Base-by-base conservation (phyloP, 2,797 vertebrate species). In the Acropternis orthonyx region DNA sequence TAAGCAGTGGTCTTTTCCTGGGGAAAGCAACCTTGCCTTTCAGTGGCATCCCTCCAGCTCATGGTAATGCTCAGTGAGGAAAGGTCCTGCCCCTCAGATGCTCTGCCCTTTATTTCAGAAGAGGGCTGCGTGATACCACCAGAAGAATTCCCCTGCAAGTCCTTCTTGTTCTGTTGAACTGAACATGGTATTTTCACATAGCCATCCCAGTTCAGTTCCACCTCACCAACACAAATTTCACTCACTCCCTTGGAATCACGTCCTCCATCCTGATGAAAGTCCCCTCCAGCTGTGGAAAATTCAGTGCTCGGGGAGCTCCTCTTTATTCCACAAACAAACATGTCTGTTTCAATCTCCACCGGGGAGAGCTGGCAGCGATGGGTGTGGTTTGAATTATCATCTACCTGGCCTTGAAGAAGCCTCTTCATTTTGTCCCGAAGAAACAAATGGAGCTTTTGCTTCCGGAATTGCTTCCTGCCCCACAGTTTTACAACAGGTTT, bases 401-500 rank as follows among this genome's bases (percentile, higher is more conserved):
- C 98, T 58, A 97, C 96, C 27, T 98, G 95, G 27, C 96, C 97
- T 91, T 98, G 98, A 34, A 98, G 97, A 61, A 98, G 96, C 80
- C 98, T 98, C 95, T 98, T 98, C 96, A 98, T 98, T 94, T 98
- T 98, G 94, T 96, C 97, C 76, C 87, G 88, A 39, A 97, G 89
- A 68, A 95, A 97, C 62, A 97, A 95, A 51, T 96, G 95, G 63
- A 96, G 68, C 82, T 97, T 98, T 61, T 98, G 98, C 81, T 98
- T 98, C 89, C 97, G 97, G 62, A 94, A 96, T 55, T 95, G 97
- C 74, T 97, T 98, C 95, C 97, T 97, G 56, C 95, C 97, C 80
- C 96, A 93, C 54, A 97, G 98, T 96, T 71, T 98, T 95, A 97
- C 96, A 82, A 98, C 96, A 71, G 98, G 96, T 46, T 97, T 97